Conservation (phyloP, 2,888 invertebrate species). For the Tetropium fuscum region DNA sequence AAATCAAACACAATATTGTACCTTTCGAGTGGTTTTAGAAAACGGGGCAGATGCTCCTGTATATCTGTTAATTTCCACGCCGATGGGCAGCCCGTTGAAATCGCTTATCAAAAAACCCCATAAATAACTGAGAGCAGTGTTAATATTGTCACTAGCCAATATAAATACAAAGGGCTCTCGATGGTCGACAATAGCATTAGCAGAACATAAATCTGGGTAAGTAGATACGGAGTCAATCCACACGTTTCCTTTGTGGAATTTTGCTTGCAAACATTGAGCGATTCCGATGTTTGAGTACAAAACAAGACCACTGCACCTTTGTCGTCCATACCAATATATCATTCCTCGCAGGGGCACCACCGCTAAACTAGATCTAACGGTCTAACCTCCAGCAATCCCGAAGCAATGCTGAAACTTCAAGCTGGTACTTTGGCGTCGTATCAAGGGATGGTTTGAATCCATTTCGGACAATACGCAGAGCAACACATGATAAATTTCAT, state of each 20-base stretch:
- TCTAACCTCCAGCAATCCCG: conserved; percentile 5
- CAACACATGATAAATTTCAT: conserved; percentile 65
- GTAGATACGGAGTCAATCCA: conserved; percentile 56
- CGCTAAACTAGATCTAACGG: conserved; percentile 62
- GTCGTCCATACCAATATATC: conserved; percentile 39
- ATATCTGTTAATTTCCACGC: conserved; percentile 60
- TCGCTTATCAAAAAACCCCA: conserved; percentile 55
- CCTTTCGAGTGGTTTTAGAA: conserved; percentile 42
- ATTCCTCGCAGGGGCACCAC: conserved; percentile 52
- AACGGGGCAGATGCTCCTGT: conserved; percentile 58
- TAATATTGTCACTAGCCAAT: conserved; percentile 64
- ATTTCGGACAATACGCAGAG: conserved; percentile 54
- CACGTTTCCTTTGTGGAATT: conserved; percentile 52
- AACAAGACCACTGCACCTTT: conserved; percentile 57
- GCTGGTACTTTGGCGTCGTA: conserved; percentile 44
- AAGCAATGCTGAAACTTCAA: conserved; percentile 46
- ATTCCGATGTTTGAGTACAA: conserved; percentile 60
- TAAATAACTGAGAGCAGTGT: conserved; percentile 58
- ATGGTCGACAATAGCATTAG: conserved; percentile 62
- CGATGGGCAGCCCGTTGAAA: conserved; percentile 59
- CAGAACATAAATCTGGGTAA: conserved; percentile 65
- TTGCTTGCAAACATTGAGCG: conserved; percentile 59
- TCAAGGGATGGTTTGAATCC: conserved; percentile 49
- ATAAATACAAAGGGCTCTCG: conserved; percentile 64
- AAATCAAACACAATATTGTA: conserved; percentile 36